A percentile compares a stretch with the other conserved stretches of the same genome.
phyloP scores from a whole-genome alignment of 2,888 invertebrate species.

The Drosophila austrosaltans region DNA sequence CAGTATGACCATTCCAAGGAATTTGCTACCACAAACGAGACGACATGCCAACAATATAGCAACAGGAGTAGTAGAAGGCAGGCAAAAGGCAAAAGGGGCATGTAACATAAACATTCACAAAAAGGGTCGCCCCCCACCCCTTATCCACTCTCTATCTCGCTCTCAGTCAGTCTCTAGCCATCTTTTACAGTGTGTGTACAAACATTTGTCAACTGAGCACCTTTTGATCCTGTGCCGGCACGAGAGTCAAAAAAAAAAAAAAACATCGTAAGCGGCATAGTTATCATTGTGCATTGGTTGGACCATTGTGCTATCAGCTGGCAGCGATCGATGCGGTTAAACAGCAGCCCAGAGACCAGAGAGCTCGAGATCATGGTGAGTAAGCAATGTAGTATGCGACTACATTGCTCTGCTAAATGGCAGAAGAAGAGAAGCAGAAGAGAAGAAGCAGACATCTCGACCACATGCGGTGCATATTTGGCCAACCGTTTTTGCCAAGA shows the following conservation, averaged over 20 bases:
- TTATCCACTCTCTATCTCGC: conserved; percentile 18
- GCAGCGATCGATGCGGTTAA: conserved; percentile 73
- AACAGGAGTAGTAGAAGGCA: conserved; percentile 44
- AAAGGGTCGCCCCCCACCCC: conserved; percentile 33
- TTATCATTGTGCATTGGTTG: conserved; percentile 65
- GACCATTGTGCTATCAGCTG: conserved; percentile 74
- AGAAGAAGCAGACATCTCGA: conserved; percentile 34
- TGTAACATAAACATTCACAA: conserved; percentile 74
- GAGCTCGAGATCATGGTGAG: conserved; percentile 41
- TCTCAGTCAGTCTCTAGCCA: conserved; percentile 21
- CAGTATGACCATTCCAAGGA: conserved; percentile 61
- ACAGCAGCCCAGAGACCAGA: conserved; percentile 40
- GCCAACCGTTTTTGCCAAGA: conserved; percentile 67
- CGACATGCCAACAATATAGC: conserved; percentile 49
- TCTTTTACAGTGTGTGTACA: conserved; percentile 54
- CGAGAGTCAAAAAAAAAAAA: conserved; percentile 39
- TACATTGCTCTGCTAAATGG: background rate
- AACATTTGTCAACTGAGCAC: conserved; percentile 76
- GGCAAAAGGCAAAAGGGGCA: conserved; percentile 58
- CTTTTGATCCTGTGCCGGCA: conserved; percentile 77
- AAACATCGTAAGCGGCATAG: conserved; percentile 71
- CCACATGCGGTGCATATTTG: conserved; percentile 73
- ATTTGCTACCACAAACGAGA: conserved; percentile 63
- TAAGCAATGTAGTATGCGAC: conserved; percentile 34
- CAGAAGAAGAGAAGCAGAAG: conserved; percentile 12